Conservation (phyloP, 1,140 invertebrate genomes). For the Neodiprion pinetum region DNA sequence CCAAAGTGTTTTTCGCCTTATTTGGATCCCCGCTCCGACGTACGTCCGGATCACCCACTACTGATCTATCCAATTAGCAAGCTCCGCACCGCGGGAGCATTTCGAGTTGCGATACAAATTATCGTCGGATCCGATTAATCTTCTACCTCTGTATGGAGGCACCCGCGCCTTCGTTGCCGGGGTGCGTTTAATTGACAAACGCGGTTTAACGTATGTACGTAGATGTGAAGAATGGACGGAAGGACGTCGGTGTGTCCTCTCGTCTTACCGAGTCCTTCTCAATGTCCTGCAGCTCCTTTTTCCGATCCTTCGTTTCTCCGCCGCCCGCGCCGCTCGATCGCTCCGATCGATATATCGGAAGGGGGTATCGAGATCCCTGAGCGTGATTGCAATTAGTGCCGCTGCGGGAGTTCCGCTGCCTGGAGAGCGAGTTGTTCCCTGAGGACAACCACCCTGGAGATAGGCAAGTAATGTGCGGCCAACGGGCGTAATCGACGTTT, state of each 20-base stretch:
- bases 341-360: neutral
- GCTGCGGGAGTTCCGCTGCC: conserved; percentile 35
- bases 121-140: neutral
- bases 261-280: neutral
- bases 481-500: conserved; percentile 48
- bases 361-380: conserved; percentile 4
- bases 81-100: neutral
- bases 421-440: neutral
- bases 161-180: neutral
- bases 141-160: neutral
- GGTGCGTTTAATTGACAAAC: conserved; percentile 5
- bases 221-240: too few species aligned
- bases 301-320: neutral
- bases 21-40: neutral
- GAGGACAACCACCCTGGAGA: neutral
- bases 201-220: too few species aligned
- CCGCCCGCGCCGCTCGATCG: neutral
- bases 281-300: neutral
- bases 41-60: neutral
- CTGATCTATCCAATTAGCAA: conserved; percentile 5
- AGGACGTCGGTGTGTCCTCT: too few species aligned
- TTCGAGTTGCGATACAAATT: neutral
- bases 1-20: neutral
- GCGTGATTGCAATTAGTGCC: conserved; percentile 52
- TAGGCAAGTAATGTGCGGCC: neutral